Evolutionary conservation across 2,797 vertebrate genomes (phyloP), one percentile per base, ranked within the genome.

Genomic region (Smutsia temminckii): DNA sequence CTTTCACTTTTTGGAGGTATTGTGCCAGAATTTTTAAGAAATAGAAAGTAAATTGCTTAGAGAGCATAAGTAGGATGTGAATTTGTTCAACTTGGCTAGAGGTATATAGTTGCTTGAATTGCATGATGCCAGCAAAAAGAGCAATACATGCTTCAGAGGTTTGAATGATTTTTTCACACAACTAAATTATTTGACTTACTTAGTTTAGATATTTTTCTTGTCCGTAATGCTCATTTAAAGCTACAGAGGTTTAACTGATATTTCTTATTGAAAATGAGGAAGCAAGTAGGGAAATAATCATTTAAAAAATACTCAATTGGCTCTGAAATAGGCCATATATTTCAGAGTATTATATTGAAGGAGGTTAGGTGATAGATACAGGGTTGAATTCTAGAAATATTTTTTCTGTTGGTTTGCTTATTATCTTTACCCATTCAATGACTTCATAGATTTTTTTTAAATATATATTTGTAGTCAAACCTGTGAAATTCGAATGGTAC

Each of bases 161-260:
- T 85, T 71, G 55, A 20, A 81, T 69, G 78, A 9, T 32, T 80
- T 96, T 96, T 95, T 94, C 80, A 81, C 34, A 63, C 4, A 69
- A 21, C 51, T 88, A 95, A 88, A 53, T 84, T 74, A 93, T 94
- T 89, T 89, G 49, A n/a, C 18, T 95, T 57, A 42, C 20, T 75
- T 20, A 46, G 5, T 78, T 93, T 83, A 27, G 68, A 13, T 81
- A 77, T 90, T 94, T 83, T 85, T 37, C n/a, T 85, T 85, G 8
- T 79, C 21, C 57, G 37, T 87, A 59, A 61, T 59, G 14, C 3
- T 72, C n/a, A 88, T 49, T 72, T 74, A 84, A 79, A 89, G 37
- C 46, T 72, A 55, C 5, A 46, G 59, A 13, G 17, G 49, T 81
- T 83, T 40, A 92, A 16, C 6, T 92, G 37, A 12, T 75, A 85